A percentile compares a stretch with the other conserved stretches of the same genome.
Evolutionary conservation across 2,113 vertebrate species (phyloP).

Genomic region (Panurus biarmicus): DNA sequence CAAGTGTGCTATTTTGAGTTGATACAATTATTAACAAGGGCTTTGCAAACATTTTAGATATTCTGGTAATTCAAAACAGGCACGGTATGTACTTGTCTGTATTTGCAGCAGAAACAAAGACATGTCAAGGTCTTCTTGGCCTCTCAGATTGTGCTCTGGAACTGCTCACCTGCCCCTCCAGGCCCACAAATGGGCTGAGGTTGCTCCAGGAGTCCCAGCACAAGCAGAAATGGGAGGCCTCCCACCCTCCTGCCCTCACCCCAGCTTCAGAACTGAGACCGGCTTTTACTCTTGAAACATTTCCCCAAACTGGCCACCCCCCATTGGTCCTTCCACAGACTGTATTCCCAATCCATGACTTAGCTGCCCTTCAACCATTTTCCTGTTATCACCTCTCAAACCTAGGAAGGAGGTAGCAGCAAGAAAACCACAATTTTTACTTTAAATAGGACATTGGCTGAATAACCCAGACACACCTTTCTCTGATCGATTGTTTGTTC

Average conservation of each 20-base stretch:
- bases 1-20: not conserved
- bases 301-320: not conserved
- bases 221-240: not conserved
- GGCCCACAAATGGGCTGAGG: not conserved
- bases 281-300: not conserved
- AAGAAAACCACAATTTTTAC: not conserved
- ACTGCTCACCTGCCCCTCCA: not conserved
- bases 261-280: not conserved
- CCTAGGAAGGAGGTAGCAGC: not conserved
- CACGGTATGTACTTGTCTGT: accelerated
- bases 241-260: not conserved
- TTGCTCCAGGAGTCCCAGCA: not conserved
- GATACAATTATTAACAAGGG: not conserved
- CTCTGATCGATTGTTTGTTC: not conserved
- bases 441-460: accelerated
- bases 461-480: not conserved
- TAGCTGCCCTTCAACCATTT: not conserved
- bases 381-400: not conserved
- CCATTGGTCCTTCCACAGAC: not conserved
- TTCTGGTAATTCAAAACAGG: not conserved
- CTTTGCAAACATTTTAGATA: not conserved
- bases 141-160: not conserved
- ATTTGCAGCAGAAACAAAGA: not conserved
- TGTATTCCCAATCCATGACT: not conserved
- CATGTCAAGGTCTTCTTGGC: not conserved